Percentiles rank a stretch among this genome's conserved stretches.
These are phyloP conservation scores for Loriculus beryllinus DNA, from an alignment of 2,797 vertebrate species.

Conservation along the genomic window DNA sequence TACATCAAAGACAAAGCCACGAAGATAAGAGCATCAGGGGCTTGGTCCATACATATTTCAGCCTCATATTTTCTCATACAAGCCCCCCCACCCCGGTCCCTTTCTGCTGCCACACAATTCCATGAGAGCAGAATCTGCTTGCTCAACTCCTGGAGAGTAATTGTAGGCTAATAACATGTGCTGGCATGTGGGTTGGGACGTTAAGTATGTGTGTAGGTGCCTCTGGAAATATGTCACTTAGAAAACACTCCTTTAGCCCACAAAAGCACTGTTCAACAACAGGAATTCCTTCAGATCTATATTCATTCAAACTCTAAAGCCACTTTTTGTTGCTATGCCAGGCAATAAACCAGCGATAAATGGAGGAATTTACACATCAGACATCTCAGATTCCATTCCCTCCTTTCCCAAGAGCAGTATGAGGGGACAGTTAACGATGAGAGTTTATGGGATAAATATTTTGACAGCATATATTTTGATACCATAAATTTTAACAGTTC, in stretches of 20 bases:
- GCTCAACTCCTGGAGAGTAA: slow-evolving; percentile 1
- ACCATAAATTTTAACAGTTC: slow-evolving; percentile 47
- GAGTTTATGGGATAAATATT: slow-evolving; percentile 31
- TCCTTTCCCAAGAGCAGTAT: slow-evolving; percentile 17
- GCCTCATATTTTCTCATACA: not conserved
- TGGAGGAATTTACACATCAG: slow-evolving; percentile 47
- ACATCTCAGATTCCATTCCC: slow-evolving; percentile 17
- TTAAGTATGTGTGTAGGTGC: slow-evolving; percentile 30
- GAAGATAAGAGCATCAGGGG: not conserved
- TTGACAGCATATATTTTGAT: slow-evolving; percentile 51
- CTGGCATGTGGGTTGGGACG: slow-evolving; percentile 40
- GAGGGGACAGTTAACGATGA: slow-evolving; percentile 21
- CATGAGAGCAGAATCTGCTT: not conserved
- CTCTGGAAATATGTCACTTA: slow-evolving; percentile 42
- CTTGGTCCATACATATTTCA: not conserved
- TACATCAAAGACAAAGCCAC: not conserved
- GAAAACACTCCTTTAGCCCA: slow-evolving; percentile 36
- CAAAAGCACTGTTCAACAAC: slow-evolving; percentile 1
- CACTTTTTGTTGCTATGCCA: slow-evolving; percentile 30
- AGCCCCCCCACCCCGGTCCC: not conserved
- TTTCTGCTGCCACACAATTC: not conserved
- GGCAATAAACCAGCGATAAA: slow-evolving; percentile 22
- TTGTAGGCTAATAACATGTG: slow-evolving; percentile 13
- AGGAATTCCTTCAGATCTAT: slow-evolving; percentile 29
- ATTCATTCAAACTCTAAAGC: slow-evolving; percentile 20